These are phyloP conservation scores for Elaphurus davidianus DNA, from an alignment of 2,113 vertebrate species.

Conservation along the genomic window DNA sequence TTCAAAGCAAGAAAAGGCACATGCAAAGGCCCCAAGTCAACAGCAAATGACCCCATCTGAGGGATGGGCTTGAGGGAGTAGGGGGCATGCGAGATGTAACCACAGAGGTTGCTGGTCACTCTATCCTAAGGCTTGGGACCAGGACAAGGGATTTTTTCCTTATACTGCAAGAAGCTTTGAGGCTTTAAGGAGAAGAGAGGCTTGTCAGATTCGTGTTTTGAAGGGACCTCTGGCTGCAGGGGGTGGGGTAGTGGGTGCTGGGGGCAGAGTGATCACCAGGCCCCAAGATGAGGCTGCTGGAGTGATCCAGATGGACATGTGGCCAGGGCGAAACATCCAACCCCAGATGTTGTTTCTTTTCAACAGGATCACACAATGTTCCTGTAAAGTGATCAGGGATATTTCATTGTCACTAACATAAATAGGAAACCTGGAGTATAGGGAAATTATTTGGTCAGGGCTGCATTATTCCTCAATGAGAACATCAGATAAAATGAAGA, in stretches of 20 bases:
- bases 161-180: neutral
- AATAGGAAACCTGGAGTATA: neutral
- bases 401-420: neutral
- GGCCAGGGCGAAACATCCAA: too few relatives aligned
- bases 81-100: rapidly evolving
- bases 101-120: neutral
- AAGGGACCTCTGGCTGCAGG: neutral
- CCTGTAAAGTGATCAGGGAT: neutral
- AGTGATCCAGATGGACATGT: neutral
- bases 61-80: neutral
- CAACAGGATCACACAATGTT: neutral
- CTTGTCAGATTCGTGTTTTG: neutral
- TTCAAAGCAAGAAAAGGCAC: neutral
- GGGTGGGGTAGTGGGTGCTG: rapidly evolving
- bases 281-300: neutral
- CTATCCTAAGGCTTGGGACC: neutral
- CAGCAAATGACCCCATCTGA: rapidly evolving
- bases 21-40: neutral
- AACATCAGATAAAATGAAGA: neutral
- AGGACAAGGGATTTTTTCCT: neutral
- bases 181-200: neutral
- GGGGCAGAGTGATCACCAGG: neutral
- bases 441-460: neutral
- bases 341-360: neutral
- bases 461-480: neutral